Base-by-base conservation (phyloP, 1,140 invertebrate species). In the Ladona fulva region DNA sequence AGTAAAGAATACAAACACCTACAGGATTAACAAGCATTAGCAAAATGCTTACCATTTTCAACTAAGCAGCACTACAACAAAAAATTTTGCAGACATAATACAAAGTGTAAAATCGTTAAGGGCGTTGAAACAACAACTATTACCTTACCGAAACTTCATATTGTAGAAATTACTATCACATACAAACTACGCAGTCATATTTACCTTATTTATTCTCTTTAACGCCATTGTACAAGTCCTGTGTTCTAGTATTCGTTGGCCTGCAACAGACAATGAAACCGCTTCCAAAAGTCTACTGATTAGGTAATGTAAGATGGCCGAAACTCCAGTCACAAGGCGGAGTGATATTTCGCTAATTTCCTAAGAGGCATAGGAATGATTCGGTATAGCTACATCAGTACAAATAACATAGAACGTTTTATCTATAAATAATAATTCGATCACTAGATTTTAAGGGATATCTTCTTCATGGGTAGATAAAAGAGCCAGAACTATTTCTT, bases 261-360 rank as follows among this genome's bases (percentile, higher is more conserved):
- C 52, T 66, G 52, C 52, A 16, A 66, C 52, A 66, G 52, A 66
- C 52, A 66, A 66, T 22, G 52, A 66, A 66, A 66, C 52, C n/a
- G 52, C 52, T 66, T 66, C 52, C 52, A 66, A 66, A 66, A 66
- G 52, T 66, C 52, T 66, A 66, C 52, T 66, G 52, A 66, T 66
- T 66, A 66, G 52, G 52, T 66, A 66, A 66, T 66, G 52, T 66
- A 66, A 66, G 52, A 66, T 66, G 52, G 52, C 52, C 52, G 52
- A 66, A 66, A 19, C 52, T 66, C 52, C 52, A 66, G 52, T 66
- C 52, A 66, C 52, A 66, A 66, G 52, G 52, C 52, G 52, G 16
- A 66, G 52, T 66, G 52, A 66, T 66, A 66, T 66, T 66, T 16
- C 14, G 3, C 12, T 66, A 66, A 66, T 66, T 66, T 66, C 14